Base-by-base conservation (phyloP, 1,140 invertebrate species). In the Ceratina japonica region DNA sequence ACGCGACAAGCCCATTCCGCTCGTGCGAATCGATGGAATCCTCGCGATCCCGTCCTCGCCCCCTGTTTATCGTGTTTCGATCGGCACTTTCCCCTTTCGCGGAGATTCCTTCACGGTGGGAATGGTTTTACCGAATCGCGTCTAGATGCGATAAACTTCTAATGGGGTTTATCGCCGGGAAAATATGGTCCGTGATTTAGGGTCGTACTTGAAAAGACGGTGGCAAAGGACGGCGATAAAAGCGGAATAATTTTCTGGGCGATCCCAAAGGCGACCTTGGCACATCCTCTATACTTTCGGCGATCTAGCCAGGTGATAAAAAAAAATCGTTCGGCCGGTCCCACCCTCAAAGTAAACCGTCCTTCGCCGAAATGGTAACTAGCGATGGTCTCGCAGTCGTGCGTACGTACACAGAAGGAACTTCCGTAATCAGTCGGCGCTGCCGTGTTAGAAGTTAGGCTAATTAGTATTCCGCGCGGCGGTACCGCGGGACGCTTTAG, bases 401-500 rank as follows among this genome's bases (percentile, higher is more conserved):
- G 3, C 31, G 37, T 22, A 18, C 31, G 37, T 22, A 18, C 16
- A 62, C 16, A 24, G 18, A 13, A 16, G 31, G 54, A 63, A 62
- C 20, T 72, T 56, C 61, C n/a, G 27, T 54, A 69, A 78, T 76
- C 65, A 59, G 59, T 31, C 70, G 8, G 69, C 24, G 51, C 59
- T 10, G 18, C 27, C 59, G 72, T 52, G 61, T 78, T 72, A 72
- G 58, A 71, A 70, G 68, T 71, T 78, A 24, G 49, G 12, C 8
- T 64, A 73, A 73, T 78, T 78, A 64, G 69, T 78, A 78, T 78
- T 72, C 69, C 20, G 24, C 16, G n/a, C 16, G 75, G 4, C 24
- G 44, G 15, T 70, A 51, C 16, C 44, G 56, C 18, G 54, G 44
- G 24, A 69, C 65, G 65, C 69, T 78, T 78, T 64, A 63, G 69